Percentiles rank a stretch among this genome's conserved stretches.
These are phyloP conservation scores for Anoplopoma fimbria DNA, from an alignment of 2,113 vertebrate genomes.

Conservation along the genomic window DNA sequence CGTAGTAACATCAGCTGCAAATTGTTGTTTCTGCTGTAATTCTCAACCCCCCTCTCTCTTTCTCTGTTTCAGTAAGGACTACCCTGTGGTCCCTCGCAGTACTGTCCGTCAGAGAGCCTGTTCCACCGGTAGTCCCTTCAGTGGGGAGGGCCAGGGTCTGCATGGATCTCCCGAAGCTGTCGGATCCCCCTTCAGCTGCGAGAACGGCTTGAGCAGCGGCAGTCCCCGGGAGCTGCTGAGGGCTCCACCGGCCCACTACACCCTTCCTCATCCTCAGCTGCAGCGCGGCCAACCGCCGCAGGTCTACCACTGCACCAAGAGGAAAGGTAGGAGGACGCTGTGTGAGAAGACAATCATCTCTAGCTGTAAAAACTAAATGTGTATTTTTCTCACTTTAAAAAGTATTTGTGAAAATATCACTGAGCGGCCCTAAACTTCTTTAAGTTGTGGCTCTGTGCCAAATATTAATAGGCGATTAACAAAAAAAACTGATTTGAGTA, in stretches of 20 bases:
- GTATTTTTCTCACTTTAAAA: background rate
- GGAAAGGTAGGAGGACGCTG: slow-evolving; percentile 86
- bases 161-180: slow-evolving; percentile 84
- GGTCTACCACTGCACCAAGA: slow-evolving; percentile 92
- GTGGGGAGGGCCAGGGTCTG: slow-evolving; percentile 85
- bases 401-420: background rate
- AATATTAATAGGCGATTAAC: background rate
- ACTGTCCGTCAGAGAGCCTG: slow-evolving; percentile 90
- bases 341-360: background rate
- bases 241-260: slow-evolving; percentile 85
- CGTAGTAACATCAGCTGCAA: background rate
- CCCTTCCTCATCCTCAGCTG: slow-evolving; percentile 83
- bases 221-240: slow-evolving; percentile 90
- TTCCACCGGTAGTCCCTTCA: slow-evolving; percentile 90
- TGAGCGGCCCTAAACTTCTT: background rate
- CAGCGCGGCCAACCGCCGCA: slow-evolving; percentile 84
- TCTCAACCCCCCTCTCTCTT: background rate
- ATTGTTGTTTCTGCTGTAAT: slow-evolving; percentile 12
- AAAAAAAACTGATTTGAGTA: background rate
- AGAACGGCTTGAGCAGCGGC: slow-evolving; percentile 86
- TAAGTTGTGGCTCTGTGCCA: background rate
- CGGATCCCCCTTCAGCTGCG: slow-evolving; percentile 91
- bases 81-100: slow-evolving; percentile 93
- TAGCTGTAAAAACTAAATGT: background rate
- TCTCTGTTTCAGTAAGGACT: slow-evolving; percentile 89